Evolutionary conservation across 2,888 invertebrate species (phyloP).

Genomic region (Thysanoteuthis rhombus): DNA sequence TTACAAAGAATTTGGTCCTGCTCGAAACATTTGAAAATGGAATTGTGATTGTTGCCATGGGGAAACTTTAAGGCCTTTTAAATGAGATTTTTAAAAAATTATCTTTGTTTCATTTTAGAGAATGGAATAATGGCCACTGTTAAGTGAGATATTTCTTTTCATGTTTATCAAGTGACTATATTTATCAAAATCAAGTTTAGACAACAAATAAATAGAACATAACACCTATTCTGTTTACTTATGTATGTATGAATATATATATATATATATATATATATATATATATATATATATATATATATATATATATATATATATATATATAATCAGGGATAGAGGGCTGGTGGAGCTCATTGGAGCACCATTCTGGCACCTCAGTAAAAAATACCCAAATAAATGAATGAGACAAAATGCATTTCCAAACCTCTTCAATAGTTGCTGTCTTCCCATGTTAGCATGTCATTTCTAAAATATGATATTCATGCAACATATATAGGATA

Average conservation of each 20-base stretch:
- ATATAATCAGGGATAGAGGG: too few species aligned
- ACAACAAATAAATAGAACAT: neutral
- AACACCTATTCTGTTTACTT: neutral
- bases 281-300: neutral
- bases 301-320: neutral
- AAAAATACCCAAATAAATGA: too few species aligned
- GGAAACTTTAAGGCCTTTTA: neutral
- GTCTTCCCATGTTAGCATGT: too few species aligned
- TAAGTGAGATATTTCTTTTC: neutral
- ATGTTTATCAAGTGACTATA: neutral
- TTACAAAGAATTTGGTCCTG: neutral
- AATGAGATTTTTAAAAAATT: neutral
- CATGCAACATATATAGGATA: too few species aligned
- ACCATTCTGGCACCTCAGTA: too few species aligned
- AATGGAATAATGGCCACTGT: neutral
- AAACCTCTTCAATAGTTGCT: too few species aligned
- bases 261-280: neutral
- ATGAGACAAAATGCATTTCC: too few species aligned
- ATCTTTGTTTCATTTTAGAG: neutral
- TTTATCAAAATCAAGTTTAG: neutral
- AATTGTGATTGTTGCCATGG: neutral
- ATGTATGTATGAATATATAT: neutral
- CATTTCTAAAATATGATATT: too few species aligned
- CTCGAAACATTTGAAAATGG: neutral
- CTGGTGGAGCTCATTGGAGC: too few species aligned